A percentile compares a stretch with the other conserved stretches of the same genome.
Evolutionary conservation across 1,140 invertebrate species (phyloP).

Genomic region (Aphaenogaster rudis): DNA sequence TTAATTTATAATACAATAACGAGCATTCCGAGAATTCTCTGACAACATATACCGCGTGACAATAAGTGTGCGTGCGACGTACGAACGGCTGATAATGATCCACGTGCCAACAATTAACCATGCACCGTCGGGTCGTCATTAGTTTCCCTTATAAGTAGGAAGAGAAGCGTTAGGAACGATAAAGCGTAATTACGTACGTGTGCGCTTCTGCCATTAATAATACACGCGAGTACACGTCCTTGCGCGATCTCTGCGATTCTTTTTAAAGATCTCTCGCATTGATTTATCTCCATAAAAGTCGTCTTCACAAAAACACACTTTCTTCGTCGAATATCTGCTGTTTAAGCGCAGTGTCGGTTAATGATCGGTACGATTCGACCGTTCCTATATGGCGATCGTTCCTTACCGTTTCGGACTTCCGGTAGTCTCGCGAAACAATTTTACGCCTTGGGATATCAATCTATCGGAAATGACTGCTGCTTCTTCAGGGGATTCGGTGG

Average conservation of each 20-base stretch:
- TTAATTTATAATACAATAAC: neutral
- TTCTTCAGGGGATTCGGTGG: slow-evolving; percentile 13
- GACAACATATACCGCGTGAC: neutral
- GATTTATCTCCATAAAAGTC: slow-evolving; percentile 49
- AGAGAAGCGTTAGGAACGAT: slow-evolving; percentile 39
- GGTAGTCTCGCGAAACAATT: slow-evolving; percentile 19
- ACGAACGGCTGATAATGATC: slow-evolving; percentile 67
- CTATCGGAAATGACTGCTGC: neutral
- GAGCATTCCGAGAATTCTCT: neutral
- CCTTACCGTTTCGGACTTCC: slow-evolving; percentile 30
- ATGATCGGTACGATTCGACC: slow-evolving; percentile 44
- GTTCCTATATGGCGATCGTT: slow-evolving; percentile 13
- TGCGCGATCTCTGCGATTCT: slow-evolving; percentile 43
- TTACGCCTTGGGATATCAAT: neutral
- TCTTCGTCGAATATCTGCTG: slow-evolving; percentile 61
- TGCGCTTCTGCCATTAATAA: slow-evolving; percentile 66
- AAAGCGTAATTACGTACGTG: slow-evolving; percentile 63
- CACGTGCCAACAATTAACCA: slow-evolving; percentile 73
- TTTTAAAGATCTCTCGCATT: slow-evolving; percentile 36
- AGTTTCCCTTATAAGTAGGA: slow-evolving; percentile 33
- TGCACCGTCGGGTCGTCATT: slow-evolving; percentile 46
- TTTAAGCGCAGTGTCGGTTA: slow-evolving; percentile 33
- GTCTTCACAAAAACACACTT: slow-evolving; percentile 22
- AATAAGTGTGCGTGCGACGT: neutral
- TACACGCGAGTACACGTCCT: slow-evolving; percentile 27